A percentile compares a stretch with the other conserved stretches of the same genome.
Conservation (phyloP, 2,888 invertebrate genomes). For the Noctua comes region DNA sequence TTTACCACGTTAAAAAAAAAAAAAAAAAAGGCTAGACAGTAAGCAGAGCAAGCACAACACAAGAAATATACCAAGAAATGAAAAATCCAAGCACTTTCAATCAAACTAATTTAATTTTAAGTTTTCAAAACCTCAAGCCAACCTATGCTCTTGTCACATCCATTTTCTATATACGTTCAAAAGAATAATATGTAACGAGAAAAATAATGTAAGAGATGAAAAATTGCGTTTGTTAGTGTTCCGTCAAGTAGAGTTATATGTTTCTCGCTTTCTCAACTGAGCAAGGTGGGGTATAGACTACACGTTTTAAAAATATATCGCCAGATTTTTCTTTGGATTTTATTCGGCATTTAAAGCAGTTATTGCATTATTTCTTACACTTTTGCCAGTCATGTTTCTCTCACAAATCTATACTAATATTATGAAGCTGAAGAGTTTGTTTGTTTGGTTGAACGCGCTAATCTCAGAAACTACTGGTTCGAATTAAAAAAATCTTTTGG, state of each 20-base stretch:
- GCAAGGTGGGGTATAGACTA: slow-evolving; percentile 15
- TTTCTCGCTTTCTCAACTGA: slow-evolving; percentile 43
- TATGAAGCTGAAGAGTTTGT: too few relatives aligned
- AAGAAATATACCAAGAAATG: not conserved
- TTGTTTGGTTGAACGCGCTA: too few relatives aligned
- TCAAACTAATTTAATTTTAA: slow-evolving; percentile 40
- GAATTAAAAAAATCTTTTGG: too few relatives aligned
- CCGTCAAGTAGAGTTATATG: slow-evolving; percentile 65
- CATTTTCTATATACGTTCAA: slow-evolving; percentile 38
- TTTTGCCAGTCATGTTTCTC: not conserved
- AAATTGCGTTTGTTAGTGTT: slow-evolving; percentile 75
- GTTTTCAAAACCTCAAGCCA: slow-evolving; percentile 14
- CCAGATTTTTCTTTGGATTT: slow-evolving; percentile 13
- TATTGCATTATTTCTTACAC: not conserved
- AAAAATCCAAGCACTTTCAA: slow-evolving; percentile 41
- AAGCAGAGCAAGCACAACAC: not conserved
- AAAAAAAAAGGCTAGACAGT: too few relatives aligned
- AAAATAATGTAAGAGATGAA: slow-evolving; percentile 72
- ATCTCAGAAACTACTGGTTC: too few relatives aligned
- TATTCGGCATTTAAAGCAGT: not conserved
- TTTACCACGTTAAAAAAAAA: too few relatives aligned
- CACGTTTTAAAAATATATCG: slow-evolving; percentile 17
- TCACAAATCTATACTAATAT: too few relatives aligned
- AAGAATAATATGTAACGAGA: slow-evolving; percentile 63
- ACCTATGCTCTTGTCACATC: slow-evolving; percentile 11